phyloP scores from a whole-genome alignment of 2,797 vertebrate genomes.

The Bradypus variegatus region DNA sequence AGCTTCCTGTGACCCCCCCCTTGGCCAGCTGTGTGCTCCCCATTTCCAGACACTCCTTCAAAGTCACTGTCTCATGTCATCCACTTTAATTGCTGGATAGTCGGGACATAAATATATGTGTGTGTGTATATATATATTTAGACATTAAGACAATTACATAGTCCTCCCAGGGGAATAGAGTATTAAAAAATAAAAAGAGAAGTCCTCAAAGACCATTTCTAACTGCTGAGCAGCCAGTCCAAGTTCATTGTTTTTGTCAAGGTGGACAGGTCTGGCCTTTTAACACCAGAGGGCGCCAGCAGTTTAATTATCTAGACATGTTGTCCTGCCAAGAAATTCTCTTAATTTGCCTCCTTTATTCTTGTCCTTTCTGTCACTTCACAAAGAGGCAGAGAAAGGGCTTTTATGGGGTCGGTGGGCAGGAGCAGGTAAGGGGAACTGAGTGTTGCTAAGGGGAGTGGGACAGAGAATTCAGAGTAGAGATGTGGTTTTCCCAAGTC shows the following conservation, averaged over 20 bases:
- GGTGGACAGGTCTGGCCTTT: neutral
- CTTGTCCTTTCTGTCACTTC: neutral
- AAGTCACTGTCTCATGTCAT: neutral
- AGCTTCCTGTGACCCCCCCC: neutral
- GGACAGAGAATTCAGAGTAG: neutral
- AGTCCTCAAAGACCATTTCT: neutral
- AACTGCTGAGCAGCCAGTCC: neutral
- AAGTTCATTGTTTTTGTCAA: neutral
- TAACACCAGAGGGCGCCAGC: constrained; percentile 70
- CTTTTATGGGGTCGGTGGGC: neutral
- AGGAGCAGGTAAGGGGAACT: neutral
- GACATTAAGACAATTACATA: neutral
- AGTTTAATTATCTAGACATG: constrained; percentile 38
- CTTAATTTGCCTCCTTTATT: neutral
- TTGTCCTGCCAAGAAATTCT: neutral
- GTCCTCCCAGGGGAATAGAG: neutral
- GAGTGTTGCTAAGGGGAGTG: neutral
- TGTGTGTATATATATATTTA: no score
- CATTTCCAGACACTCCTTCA: neutral
- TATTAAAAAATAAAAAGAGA: neutral
- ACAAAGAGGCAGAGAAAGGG: neutral
- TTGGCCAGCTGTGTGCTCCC: neutral
- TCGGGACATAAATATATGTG: neutral
- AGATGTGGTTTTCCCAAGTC: no score
- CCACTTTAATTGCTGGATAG: neutral